Percentiles rank a stretch among this genome's conserved stretches.
Evolutionary conservation across 2,113 vertebrate genomes (phyloP).

Genomic region (Colius striatus): DNA sequence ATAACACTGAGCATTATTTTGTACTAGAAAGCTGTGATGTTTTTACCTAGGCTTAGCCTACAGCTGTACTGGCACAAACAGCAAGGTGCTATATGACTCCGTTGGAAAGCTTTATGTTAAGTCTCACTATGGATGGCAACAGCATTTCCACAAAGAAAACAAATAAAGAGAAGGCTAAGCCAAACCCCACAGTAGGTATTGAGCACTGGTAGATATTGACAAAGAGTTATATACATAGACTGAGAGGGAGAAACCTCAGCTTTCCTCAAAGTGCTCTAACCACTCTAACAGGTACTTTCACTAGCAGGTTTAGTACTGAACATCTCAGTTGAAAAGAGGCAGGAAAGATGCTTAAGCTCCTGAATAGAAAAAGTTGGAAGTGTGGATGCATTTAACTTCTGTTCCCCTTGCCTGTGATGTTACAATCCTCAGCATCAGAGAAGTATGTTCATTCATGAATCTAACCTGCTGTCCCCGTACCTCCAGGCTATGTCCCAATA

Average conservation of each 20-base stretch:
- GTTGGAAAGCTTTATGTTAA: neutral
- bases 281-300: neutral
- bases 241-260: neutral
- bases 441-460: neutral
- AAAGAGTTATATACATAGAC: neutral
- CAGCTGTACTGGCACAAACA: neutral
- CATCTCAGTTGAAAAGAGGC: neutral
- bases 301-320: neutral
- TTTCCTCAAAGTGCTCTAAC: neutral
- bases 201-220: neutral
- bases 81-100: neutral
- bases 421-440: neutral
- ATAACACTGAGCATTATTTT: neutral
- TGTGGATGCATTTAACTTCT: rapidly evolving
- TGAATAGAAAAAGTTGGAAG: neutral
- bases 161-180: neutral
- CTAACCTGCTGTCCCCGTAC: neutral
- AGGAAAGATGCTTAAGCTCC: neutral
- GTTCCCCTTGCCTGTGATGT: rapidly evolving
- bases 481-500: too few relatives aligned
- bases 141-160: neutral
- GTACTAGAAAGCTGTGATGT: neutral
- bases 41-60: neutral
- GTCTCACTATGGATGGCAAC: neutral
- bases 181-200: neutral